Evolutionary conservation across 2,888 invertebrate genomes (phyloP).

Genomic region (Adelognathus sp.): DNA sequence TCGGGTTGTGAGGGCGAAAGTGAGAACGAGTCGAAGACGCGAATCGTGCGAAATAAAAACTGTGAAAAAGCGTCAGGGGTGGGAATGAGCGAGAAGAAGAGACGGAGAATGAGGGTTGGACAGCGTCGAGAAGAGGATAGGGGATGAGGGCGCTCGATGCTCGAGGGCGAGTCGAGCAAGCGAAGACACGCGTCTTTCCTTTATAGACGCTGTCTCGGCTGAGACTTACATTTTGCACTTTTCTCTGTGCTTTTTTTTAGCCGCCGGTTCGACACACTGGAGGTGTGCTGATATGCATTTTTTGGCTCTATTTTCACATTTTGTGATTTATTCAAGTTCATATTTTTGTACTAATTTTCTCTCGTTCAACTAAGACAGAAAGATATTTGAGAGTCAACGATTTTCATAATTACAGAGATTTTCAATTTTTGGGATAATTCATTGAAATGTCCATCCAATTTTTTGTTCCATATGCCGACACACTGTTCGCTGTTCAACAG

Average conservation of each 20-base stretch:
- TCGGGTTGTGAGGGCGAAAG: conserved; percentile 6
- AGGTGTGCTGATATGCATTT: not conserved
- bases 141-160: not conserved
- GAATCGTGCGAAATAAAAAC: conserved; percentile 40
- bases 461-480: too few species aligned
- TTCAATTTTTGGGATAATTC: not conserved
- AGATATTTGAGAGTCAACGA: too few species aligned
- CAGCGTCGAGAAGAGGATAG: not conserved
- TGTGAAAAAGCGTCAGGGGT: conserved; percentile 13
- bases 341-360: not conserved
- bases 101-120: conserved; percentile 9
- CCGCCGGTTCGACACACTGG: not conserved
- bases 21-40: conserved; percentile 5
- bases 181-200: conserved; percentile 5
- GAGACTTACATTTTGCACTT: not conserved
- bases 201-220: not conserved
- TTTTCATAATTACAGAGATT: too few species aligned
- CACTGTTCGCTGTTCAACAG: too few species aligned
- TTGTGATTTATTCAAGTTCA: not conserved
- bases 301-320: not conserved
- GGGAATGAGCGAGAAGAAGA: conserved; percentile 32
- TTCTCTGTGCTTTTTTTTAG: not conserved
- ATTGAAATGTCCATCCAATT: not conserved
- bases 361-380: too few species aligned
- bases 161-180: not conserved